phyloP scores from a whole-genome alignment of 2,113 vertebrate species.

The Hyaena hyaena region DNA sequence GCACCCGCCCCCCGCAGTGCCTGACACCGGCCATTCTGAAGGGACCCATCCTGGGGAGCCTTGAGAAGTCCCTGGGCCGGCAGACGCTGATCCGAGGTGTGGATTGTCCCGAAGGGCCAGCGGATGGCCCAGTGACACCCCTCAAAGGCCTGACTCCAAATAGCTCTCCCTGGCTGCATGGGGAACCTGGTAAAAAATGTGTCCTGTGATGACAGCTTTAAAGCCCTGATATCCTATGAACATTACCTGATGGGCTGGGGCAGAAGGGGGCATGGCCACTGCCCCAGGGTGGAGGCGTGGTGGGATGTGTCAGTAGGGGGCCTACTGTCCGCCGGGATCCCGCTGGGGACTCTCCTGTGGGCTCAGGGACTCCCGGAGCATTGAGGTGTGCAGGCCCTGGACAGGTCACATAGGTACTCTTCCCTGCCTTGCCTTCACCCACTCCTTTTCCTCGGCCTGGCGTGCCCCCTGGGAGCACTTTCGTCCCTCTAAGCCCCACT shows the following conservation, averaged over 20 bases:
- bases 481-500: neutral
- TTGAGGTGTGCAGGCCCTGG: rapidly evolving
- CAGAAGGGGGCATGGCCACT: neutral
- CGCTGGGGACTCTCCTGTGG: neutral
- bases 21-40: neutral
- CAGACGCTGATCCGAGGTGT: neutral
- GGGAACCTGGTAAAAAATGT: neutral
- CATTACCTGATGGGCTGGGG: neutral
- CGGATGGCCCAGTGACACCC: neutral
- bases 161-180: no score
- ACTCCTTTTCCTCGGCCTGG: neutral
- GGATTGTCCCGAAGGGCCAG: neutral
- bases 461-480: neutral
- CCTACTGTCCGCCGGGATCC: neutral
- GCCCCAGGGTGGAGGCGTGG: neutral
- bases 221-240: no score
- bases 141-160: neutral
- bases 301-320: neutral
- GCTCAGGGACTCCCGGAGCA: neutral
- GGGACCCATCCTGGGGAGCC: no score
- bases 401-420: no score
- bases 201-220: neutral
- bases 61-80: neutral
- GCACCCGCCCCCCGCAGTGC: no score
- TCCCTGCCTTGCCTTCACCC: neutral